These are phyloP conservation scores for Girardinus metallicus DNA, from an alignment of 2,797 vertebrate genomes.

Conservation along the genomic window DNA sequence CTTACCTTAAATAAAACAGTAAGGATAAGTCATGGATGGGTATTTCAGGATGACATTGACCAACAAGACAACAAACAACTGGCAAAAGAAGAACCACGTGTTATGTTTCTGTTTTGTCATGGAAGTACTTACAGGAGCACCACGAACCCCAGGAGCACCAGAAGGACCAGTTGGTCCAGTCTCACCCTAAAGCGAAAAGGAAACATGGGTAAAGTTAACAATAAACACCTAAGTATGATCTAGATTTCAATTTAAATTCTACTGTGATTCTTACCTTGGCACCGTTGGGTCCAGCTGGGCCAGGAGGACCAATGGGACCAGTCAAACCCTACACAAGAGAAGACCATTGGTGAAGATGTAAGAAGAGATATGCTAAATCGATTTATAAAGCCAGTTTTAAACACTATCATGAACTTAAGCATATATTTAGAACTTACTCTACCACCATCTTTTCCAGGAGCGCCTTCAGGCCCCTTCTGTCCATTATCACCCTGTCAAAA, in stretches of 20 bases:
- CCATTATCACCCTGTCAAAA: slow-evolving; percentile 89
- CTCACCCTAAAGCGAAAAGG: slow-evolving; percentile 85
- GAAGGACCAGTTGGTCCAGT: slow-evolving; percentile 85
- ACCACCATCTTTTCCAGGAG: slow-evolving; percentile 92
- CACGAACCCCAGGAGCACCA: slow-evolving; percentile 88
- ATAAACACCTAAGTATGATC: background rate
- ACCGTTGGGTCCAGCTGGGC: slow-evolving; percentile 92
- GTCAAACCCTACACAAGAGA: slow-evolving; percentile 87
- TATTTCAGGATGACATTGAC: background rate
- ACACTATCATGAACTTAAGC: background rate
- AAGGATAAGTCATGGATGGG: background rate
- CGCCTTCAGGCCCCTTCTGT: slow-evolving; percentile 94
- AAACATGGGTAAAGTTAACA: slow-evolving; percentile 23
- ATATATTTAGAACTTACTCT: slow-evolving; percentile 84
- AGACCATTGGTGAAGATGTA: background rate
- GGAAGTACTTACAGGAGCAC: slow-evolving; percentile 89
- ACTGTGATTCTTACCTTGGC: slow-evolving; percentile 86
- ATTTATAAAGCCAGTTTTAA: background rate
- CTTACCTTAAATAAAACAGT: background rate
- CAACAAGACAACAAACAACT: background rate
- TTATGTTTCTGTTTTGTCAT: background rate
- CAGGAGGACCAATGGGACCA: slow-evolving; percentile 95
- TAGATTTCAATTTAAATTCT: background rate
- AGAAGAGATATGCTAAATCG: background rate
- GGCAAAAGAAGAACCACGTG: background rate